Percentiles rank a stretch among this genome's conserved stretches.
These are phyloP conservation scores for Argynnis bischoffii DNA, from an alignment of 2,888 invertebrate genomes.

Conservation along the genomic window DNA sequence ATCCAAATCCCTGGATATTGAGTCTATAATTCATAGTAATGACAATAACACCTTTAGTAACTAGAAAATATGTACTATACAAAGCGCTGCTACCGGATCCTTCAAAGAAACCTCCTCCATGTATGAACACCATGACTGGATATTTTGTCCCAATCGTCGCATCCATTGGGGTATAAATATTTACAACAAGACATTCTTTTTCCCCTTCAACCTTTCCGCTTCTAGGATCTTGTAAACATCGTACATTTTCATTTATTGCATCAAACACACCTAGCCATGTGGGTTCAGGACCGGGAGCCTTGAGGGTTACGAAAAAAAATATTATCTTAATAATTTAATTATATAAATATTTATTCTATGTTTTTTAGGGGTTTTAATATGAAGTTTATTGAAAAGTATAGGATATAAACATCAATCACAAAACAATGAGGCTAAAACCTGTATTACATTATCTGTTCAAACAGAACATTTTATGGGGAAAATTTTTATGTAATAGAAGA, in stretches of 20 bases:
- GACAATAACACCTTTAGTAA: constrained; percentile 61
- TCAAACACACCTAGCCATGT: constrained; percentile 61
- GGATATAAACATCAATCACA: no score
- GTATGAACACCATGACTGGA: constrained; percentile 71
- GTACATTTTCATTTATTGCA: constrained; percentile 56
- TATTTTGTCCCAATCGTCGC: constrained; percentile 42
- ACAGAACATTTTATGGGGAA: no score
- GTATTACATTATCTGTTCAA: no score
- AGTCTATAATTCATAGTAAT: constrained; percentile 68
- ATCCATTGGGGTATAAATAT: constrained; percentile 61
- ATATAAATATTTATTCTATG: no score
- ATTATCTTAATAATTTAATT: no score
- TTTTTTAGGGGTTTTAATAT: no score
- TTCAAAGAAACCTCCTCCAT: constrained; percentile 68
- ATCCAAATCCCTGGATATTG: constrained; percentile 65
- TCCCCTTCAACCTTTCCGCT: constrained; percentile 48
- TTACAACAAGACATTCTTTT: constrained; percentile 60
- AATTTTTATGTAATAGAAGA: no score
- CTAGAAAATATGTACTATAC: constrained; percentile 65
- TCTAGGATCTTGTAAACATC: constrained; percentile 54
- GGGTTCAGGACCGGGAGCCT: constrained; percentile 66
- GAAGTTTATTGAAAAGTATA: no score
- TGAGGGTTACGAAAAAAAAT: constrained; percentile 39
- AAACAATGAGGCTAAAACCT: no score
- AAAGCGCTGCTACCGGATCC: constrained; percentile 55